Percentiles rank a stretch among this genome's conserved stretches.
These are phyloP conservation scores for Nasonia oneida DNA, from an alignment of 2,888 invertebrate genomes.

Conservation along the genomic window DNA sequence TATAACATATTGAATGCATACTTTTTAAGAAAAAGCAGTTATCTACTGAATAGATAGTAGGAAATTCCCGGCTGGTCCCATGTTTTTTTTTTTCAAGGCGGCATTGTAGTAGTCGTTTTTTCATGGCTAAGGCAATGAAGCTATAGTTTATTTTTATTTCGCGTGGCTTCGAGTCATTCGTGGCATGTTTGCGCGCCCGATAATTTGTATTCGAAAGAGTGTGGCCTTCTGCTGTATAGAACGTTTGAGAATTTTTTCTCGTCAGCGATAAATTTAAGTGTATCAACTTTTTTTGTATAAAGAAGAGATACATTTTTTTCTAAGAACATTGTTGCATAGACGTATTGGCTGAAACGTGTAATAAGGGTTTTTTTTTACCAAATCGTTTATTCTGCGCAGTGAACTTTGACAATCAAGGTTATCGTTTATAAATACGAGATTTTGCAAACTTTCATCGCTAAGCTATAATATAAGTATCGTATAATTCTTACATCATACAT, in stretches of 20 bases:
- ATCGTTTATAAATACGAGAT: slow-evolving; percentile 29
- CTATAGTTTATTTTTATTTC: not conserved
- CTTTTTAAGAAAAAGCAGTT: not conserved
- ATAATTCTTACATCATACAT: not conserved
- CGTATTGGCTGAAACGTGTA: not conserved
- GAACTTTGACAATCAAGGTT: slow-evolving; percentile 52
- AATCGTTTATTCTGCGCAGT: slow-evolving; percentile 26
- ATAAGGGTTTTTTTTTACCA: slow-evolving; percentile 13
- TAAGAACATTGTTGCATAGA: not conserved
- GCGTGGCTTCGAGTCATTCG: not conserved
- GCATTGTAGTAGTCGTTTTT: not conserved
- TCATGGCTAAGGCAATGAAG: not conserved
- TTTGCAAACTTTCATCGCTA: not conserved
- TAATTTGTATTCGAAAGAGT: slow-evolving; percentile 24
- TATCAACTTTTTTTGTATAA: not conserved
- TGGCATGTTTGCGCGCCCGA: not conserved
- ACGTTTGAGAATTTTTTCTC: not conserved
- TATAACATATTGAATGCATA: not conserved
- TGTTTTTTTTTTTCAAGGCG: not conserved
- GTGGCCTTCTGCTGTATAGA: not conserved
- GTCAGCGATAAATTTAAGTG: not conserved
- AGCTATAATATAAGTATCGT: not conserved
- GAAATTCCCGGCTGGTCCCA: not conserved
- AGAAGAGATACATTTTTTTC: not conserved
- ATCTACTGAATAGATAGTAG: not conserved